Conservation (phyloP, 2,888 invertebrate species). For the Agrypnus murinus region DNA sequence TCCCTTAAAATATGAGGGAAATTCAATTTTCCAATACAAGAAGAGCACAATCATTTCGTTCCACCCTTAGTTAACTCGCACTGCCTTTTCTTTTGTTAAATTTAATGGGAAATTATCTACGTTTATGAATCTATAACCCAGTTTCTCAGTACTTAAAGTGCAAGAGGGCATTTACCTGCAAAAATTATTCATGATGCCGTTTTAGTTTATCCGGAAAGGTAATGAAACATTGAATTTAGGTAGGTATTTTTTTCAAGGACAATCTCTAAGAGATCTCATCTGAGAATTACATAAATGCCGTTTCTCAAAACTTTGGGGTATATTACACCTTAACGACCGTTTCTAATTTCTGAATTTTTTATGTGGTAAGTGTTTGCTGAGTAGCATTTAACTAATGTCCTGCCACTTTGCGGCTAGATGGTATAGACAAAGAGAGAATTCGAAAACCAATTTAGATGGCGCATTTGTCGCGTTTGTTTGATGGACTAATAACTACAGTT, state of each 20-base stretch:
- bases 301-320: not conserved
- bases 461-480: slow-evolving; percentile 10
- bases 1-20: not conserved
- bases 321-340: too few species aligned
- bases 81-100: not conserved
- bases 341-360: too few species aligned
- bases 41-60: not conserved
- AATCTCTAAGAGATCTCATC: too few species aligned
- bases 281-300: too few species aligned
- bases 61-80: not conserved
- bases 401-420: too few species aligned
- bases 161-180: slow-evolving; percentile 13
- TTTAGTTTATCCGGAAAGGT: too few species aligned
- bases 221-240: too few species aligned
- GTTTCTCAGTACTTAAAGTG: slow-evolving; percentile 11
- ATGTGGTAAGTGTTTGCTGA: too few species aligned
- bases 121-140: not conserved
- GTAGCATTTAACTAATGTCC: too few species aligned
- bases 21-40: not conserved
- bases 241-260: too few species aligned
- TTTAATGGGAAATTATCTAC: slow-evolving; percentile 14
- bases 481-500: slow-evolving; percentile 37
- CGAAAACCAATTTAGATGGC: slow-evolving; percentile 3
- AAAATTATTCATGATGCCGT: too few species aligned
- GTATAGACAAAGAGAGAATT: too few species aligned